A percentile compares a stretch with the other conserved stretches of the same genome.
Conservation (phyloP, 92 coral and sea anemone species). For the Hydrozoanthus gracilis region DNA sequence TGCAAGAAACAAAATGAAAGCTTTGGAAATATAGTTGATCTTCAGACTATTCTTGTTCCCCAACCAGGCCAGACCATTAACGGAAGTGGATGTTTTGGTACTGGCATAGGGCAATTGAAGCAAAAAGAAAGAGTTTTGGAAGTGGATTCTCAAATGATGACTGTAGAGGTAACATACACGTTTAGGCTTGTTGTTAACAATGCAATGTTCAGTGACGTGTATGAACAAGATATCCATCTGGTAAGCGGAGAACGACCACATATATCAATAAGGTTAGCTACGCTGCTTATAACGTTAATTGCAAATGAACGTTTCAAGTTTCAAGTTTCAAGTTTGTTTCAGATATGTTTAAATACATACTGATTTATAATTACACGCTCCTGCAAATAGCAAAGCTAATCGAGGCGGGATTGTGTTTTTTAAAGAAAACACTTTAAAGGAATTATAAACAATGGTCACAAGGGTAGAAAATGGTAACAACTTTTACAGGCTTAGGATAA, state of each 20-base stretch:
- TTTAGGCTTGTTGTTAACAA: constrained; percentile 12
- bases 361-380: no score
- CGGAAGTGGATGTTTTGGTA: constrained; percentile 36
- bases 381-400: no score
- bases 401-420: no score
- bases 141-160: not conserved
- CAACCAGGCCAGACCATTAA: not conserved
- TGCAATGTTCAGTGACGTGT: not conserved
- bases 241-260: not conserved
- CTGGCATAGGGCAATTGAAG: constrained; percentile 19
- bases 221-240: constrained; percentile 14
- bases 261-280: constrained; percentile 6
- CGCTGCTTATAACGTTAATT: not conserved
- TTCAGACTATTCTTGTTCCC: constrained; percentile 10
- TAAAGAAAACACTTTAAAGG: no score
- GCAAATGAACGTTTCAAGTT: no score
- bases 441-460: no score
- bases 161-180: constrained; percentile 8
- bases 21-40: constrained; percentile 2
- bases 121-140: not conserved
- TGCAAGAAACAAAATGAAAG: constrained; percentile 37
- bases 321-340: no score
- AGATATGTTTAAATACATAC: no score
- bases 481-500: no score
- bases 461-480: no score